Evolutionary conservation across 2,888 invertebrate genomes (phyloP), one percentile per base, ranked within the genome.

Genomic region (Pterostichus madidus): DNA sequence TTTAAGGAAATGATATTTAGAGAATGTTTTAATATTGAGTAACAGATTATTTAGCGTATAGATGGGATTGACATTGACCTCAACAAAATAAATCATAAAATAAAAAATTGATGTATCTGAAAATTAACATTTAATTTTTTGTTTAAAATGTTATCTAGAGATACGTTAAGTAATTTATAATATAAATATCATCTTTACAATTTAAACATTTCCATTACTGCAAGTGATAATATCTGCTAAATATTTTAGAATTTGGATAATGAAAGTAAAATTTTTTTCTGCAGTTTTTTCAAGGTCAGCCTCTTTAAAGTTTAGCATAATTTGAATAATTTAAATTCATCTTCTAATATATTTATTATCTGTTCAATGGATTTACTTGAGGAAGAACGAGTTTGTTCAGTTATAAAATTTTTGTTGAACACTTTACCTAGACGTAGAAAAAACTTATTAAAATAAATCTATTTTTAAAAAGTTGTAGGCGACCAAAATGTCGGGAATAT

Each of bases 251-350:
- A 8, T 39, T 39, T 39, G 8, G 68, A 17, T 44, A 71, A 71
- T 71, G 68, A 71, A 71, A 71, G 68, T 71, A 71, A 71, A 17
- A 46, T 32, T 13, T 13, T 35, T 64, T 13, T 71, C 32, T 44
- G 17, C 17, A 13, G 2, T 71, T 35, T 39, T 64, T 71, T 75
- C 75, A 81, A 59, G 81, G 81, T 46, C 75, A 75, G 59, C 81
- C 24, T 75, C 49, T 81, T 13, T 46, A 5, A 52, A 17, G 73
- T 75, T 81, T 75, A 75, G 10, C 81, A 56, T 81, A 80, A 59
- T 81, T 75, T 81, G 17, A 44, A 46, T 75, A 81, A 81, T 75
- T 81, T 81, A 81, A 46, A 81, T 81, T 32, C 24, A 81, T 75
- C 59, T 81, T 46, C 53, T 31, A 73, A 73, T 61, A 44, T 44